A percentile compares a stretch with the other conserved stretches of the same genome.
phyloP scores from a whole-genome alignment of 2,797 vertebrate genomes.

The Dromococcyx pavoninus region DNA sequence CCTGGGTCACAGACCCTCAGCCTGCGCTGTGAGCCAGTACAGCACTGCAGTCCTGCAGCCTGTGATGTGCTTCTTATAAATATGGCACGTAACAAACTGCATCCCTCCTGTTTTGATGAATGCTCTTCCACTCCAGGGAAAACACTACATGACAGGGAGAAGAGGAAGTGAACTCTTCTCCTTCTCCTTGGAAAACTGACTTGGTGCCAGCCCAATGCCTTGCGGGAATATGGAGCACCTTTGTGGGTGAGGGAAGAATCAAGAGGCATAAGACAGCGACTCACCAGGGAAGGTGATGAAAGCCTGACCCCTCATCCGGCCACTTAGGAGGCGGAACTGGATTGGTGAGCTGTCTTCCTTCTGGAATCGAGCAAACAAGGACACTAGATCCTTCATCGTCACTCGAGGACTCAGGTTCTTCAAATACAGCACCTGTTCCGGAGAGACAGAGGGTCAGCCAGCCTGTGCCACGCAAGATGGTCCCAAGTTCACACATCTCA shows the following conservation, averaged over 20 bases:
- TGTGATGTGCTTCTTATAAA: neutral
- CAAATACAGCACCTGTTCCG: constrained; percentile 86
- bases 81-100: rapidly evolving
- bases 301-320: constrained; percentile 91
- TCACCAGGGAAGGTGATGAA: constrained; percentile 91
- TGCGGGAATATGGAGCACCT: neutral
- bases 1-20: neutral
- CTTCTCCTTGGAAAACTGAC: neutral
- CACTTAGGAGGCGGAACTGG: constrained; percentile 88
- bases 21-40: rapidly evolving
- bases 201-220: neutral
- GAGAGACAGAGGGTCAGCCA: neutral
- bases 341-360: constrained; percentile 69
- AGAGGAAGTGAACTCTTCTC: neutral
- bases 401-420: constrained; percentile 88
- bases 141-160: neutral
- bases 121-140: neutral
- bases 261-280: neutral
- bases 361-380: constrained; percentile 91
- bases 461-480: neutral
- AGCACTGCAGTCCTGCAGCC: neutral
- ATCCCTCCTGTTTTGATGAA: neutral
- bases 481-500: neutral
- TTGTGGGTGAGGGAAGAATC: neutral
- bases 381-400: constrained; percentile 85